Evolutionary conservation across 2,797 vertebrate genomes (phyloP).

Genomic region (Scomberomorus guttatus): DNA sequence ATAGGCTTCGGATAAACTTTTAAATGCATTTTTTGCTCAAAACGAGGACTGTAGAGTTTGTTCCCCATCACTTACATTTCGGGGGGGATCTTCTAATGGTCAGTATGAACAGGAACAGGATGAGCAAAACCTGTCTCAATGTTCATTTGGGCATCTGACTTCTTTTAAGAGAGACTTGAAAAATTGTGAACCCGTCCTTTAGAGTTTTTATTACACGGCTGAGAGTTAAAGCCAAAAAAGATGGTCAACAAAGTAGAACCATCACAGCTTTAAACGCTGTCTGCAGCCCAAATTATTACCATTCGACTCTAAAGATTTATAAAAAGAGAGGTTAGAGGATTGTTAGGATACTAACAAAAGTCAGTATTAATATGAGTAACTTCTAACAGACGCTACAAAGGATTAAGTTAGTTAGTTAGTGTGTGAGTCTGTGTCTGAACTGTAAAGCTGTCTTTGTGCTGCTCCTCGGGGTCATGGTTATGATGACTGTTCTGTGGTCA

Average conservation of each 20-base stretch:
- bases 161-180: not conserved
- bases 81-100: too few species aligned
- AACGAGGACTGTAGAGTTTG: not conserved
- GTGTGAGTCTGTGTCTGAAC: slow-evolving; percentile 29
- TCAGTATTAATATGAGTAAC: not conserved
- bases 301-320: not conserved
- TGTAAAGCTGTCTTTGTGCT: slow-evolving; percentile 25
- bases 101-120: too few species aligned
- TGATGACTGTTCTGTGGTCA: slow-evolving; percentile 20
- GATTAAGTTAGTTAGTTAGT: slow-evolving; percentile 15
- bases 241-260: not conserved
- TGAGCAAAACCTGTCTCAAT: too few species aligned
- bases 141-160: not conserved
- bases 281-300: slow-evolving; percentile 19
- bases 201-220: slow-evolving; percentile 2
- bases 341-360: not conserved
- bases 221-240: slow-evolving; percentile 15
- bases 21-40: too few species aligned
- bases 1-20: not conserved
- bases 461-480: slow-evolving; percentile 17
- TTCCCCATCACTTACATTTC: not conserved
- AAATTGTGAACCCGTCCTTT: not conserved
- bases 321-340: slow-evolving; percentile 10
- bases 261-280: slow-evolving; percentile 23
- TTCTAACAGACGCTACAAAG: not conserved